Base-by-base conservation (phyloP, 2,797 vertebrate species). In the Sebastolobus alascanus region DNA sequence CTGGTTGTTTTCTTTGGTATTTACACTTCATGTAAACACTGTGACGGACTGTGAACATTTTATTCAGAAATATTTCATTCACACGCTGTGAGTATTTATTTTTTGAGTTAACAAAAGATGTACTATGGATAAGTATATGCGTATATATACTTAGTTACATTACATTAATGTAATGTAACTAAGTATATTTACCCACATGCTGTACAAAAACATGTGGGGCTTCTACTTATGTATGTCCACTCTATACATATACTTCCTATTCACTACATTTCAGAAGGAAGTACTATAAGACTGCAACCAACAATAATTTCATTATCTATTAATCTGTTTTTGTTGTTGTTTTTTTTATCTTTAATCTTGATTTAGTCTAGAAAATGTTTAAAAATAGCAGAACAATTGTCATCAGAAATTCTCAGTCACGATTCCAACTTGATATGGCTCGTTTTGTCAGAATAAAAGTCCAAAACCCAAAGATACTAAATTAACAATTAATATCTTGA, bases 1-100 rank as follows among this genome's bases (percentile, higher is more conserved):
- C 0, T 40, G 25, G 3, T 27, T 13, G 3, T 0, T 16, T 14
- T 46, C 1, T 6, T n/a, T 1, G 0, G 5, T 18, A 14, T 76
- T 65, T 82, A 25, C 35, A 67, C 64, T 67, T 76, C n/a, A 4
- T 46, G 25, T 37, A 11, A 13, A 33, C 13, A 4, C 8, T 13
- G 18, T 38, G 3, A 7, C 11, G 5, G 2, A 11, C 3, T 16
- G 25, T 4, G 8, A 8, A 22, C 12, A 3, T 10, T 18, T 20
- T 55, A 55, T 4, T 22, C 31, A 35, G 10, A 2, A 16, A 35
- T 56, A 43, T 29, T 35, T 40, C 1, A 31, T 43, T 6, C 2
- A 25, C 29, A 46, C 22, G 3, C 6, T 50, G 43, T 16, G 43
- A 50, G 40, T 38, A 38, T 38, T 16, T 14, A 2, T 40, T 38